These are phyloP conservation scores for Aphis gossypii DNA, from an alignment of 1,140 invertebrate species.

Conservation along the genomic window DNA sequence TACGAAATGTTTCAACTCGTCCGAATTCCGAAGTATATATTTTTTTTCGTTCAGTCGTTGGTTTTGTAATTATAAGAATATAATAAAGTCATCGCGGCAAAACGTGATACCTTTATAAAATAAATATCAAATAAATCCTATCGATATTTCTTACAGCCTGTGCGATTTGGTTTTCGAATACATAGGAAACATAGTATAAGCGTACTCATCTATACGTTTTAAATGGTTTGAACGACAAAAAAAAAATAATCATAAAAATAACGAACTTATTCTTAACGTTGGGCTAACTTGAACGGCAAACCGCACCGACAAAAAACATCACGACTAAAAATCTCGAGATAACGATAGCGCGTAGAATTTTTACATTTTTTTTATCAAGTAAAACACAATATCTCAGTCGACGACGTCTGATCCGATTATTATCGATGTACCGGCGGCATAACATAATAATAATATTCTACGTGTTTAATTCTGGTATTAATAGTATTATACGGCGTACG, in stretches of 20 bases:
- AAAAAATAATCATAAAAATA: not conserved
- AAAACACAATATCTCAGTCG: not conserved
- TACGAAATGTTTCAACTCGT: not conserved
- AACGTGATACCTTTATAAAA: not conserved
- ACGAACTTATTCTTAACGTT: not conserved
- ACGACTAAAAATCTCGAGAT: not conserved
- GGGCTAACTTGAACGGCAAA: not conserved
- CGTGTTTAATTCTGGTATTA: not conserved
- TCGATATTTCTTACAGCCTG: not conserved
- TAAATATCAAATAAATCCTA: conserved; percentile 1
- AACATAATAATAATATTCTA: not conserved
- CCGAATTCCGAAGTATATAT: not conserved
- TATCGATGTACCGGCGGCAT: not conserved
- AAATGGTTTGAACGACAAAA: not conserved
- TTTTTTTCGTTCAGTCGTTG: not conserved
- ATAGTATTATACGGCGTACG: not conserved
- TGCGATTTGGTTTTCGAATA: not conserved
- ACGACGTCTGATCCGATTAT: not conserved
- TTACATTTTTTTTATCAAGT: not conserved
- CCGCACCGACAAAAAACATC: not conserved
- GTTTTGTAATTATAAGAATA: not conserved
- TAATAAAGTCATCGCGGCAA: not conserved
- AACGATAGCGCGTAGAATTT: not conserved
- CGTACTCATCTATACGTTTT: not conserved
- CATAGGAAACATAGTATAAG: not conserved